Evolutionary conservation across 2,113 vertebrate species (phyloP), one percentile per base, ranked within the genome.

Genomic region (Trichomycterus rosablanca): DNA sequence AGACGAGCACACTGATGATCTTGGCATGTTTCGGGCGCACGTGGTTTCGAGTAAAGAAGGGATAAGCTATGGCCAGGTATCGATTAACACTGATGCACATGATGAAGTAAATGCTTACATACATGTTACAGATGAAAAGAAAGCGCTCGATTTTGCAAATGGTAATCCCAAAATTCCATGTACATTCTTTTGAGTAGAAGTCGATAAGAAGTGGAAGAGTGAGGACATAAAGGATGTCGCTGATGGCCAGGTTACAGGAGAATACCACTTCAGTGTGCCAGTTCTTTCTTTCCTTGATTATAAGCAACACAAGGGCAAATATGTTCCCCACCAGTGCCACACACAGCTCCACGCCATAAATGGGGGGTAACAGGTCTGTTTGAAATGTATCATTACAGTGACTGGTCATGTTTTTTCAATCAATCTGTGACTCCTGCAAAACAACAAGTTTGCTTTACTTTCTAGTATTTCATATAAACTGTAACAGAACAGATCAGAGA

Each of bases 81-180:
- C n/a, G n/a, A n/a, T n/a, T n/a, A 11, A 91, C 76, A 34, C 90
- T 89, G 75, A 95, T 91, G 42, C 80, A 86, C 70, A 89, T 86
- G 76, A 93, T 74, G 68, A 95, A 86, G 64, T 89, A 74, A 48
- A 85, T 77, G 59, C 90, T 81, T 1, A 79, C 82, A 0, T 91
- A 90, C 12, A 92, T 65, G 85, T 93, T 93, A 69, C 79, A 87
- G 67, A 66, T 82, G 73, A 90, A 93, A 4, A 91, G 73, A 56
- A 92, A 94, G 3, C 79, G 83, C 23, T 92, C 90, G 0, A 88
- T 67, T 64, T 76, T 86, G 63, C 92, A 95, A 1, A 65, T 10
- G 0, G 30, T 2, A 0, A 2, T 0, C 0, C 89, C 81, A 0
- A 88, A 92, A 1, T 8, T 1, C 91, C 91, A 93, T 15, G 75